These are phyloP conservation scores for Diarsia brunnea DNA, from an alignment of 2,888 invertebrate species.

Conservation along the genomic window DNA sequence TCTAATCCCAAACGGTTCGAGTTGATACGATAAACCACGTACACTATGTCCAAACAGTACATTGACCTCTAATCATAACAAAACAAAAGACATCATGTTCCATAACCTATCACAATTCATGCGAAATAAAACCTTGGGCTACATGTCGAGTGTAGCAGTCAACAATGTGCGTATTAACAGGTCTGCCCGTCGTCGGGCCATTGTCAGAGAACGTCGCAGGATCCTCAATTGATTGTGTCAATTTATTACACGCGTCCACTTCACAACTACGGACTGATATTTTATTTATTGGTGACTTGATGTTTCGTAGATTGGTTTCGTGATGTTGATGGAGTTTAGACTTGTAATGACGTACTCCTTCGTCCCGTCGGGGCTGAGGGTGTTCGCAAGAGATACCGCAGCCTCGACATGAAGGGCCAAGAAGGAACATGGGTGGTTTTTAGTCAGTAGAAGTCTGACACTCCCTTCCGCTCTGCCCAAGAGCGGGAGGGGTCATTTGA, in stretches of 20 bases:
- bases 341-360: neutral
- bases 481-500: too few species aligned
- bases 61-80: neutral
- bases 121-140: conserved; percentile 26
- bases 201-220: conserved; percentile 36
- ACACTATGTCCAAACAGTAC: neutral
- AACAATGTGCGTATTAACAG: conserved; percentile 23
- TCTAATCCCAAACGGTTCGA: neutral
- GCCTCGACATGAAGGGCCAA: too few species aligned
- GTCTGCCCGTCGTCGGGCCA: conserved; percentile 18
- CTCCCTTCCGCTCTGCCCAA: too few species aligned
- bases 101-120: conserved; percentile 14
- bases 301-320: conserved; percentile 14
- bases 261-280: conserved; percentile 30
- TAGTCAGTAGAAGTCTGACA: too few species aligned
- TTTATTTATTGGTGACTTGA: conserved; percentile 33
- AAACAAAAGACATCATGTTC: neutral
- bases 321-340: neutral
- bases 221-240: conserved; percentile 56
- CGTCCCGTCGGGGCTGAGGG: too few species aligned
- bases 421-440: too few species aligned
- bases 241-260: conserved; percentile 48
- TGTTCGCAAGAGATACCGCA: too few species aligned
- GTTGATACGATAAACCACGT: neutral
- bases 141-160: conserved; percentile 1